Evolutionary conservation across 2,797 vertebrate species (phyloP).

Genomic region (Mareca penelope): DNA sequence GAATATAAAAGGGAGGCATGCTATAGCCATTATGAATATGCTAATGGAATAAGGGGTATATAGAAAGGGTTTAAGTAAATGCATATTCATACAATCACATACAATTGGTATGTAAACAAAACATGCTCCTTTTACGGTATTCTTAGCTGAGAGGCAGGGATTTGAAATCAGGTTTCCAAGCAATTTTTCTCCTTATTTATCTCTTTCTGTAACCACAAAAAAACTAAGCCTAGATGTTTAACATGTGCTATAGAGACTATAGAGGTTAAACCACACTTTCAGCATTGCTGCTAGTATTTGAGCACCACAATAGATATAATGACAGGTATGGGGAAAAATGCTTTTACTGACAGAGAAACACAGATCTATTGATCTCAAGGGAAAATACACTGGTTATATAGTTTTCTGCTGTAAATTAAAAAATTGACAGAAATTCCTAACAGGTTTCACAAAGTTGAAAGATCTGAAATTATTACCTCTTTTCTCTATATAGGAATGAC

Average conservation of each 20-base stretch:
- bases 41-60: conserved; percentile 28
- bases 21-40: conserved; percentile 22
- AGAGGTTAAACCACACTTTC: conserved; percentile 34
- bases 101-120: conserved; percentile 71
- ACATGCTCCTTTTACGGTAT: conserved; percentile 41
- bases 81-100: background rate
- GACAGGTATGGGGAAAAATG: background rate
- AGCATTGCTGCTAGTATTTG: conserved; percentile 18
- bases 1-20: background rate
- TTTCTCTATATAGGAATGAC: background rate
- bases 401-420: background rate
- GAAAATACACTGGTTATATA: conserved; percentile 33
- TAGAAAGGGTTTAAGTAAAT: background rate
- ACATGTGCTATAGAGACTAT: conserved; percentile 11
- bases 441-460: background rate
- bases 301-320: conserved; percentile 54
- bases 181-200: conserved; percentile 6
- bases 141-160: conserved; percentile 80
- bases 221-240: conserved; percentile 44
- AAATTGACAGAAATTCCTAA: conserved; percentile 1
- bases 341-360: background rate
- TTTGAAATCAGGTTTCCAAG: conserved; percentile 54
- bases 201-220: conserved; percentile 57
- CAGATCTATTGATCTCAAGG: conserved; percentile 45
- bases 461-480: background rate